phyloP scores from a whole-genome alignment of 2,797 vertebrate species.

The Podarcis siculus region DNA sequence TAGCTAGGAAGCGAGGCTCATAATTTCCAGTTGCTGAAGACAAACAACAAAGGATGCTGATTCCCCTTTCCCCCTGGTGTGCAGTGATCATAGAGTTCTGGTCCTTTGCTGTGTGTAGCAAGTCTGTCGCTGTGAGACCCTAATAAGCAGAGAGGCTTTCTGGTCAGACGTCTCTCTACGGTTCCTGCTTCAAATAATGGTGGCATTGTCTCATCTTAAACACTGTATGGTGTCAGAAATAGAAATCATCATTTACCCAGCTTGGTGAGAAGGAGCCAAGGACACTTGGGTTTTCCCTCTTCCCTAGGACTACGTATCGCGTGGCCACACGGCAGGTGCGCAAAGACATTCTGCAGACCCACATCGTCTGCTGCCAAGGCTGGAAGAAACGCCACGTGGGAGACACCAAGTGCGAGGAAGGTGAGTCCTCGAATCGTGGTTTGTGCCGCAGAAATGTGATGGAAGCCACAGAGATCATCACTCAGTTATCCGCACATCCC shows the following conservation, averaged over 20 bases:
- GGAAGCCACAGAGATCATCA: neutral
- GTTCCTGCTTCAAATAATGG: neutral
- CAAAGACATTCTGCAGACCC: constrained; percentile 65
- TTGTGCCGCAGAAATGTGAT: neutral
- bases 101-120: too few species aligned
- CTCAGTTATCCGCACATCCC: neutral
- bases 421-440: constrained; percentile 4
- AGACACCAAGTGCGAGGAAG: constrained; percentile 70
- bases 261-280: neutral
- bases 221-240: neutral
- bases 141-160: too few species aligned
- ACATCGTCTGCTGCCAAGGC: constrained; percentile 71
- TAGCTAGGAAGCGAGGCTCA: neutral
- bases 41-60: neutral
- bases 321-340: constrained; percentile 68
- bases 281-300: neutral
- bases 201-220: neutral
- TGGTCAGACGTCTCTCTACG: neutral
- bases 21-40: neutral
- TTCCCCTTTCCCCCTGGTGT: too few species aligned
- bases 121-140: too few species aligned
- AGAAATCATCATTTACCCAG: neutral
- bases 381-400: constrained; percentile 73
- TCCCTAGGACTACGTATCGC: constrained; percentile 69
- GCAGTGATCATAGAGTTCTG: too few species aligned